Evolutionary conservation across 2,113 vertebrate genomes (phyloP), one percentile per base, ranked within the genome.

Genomic region (Lasiurus borealis): DNA sequence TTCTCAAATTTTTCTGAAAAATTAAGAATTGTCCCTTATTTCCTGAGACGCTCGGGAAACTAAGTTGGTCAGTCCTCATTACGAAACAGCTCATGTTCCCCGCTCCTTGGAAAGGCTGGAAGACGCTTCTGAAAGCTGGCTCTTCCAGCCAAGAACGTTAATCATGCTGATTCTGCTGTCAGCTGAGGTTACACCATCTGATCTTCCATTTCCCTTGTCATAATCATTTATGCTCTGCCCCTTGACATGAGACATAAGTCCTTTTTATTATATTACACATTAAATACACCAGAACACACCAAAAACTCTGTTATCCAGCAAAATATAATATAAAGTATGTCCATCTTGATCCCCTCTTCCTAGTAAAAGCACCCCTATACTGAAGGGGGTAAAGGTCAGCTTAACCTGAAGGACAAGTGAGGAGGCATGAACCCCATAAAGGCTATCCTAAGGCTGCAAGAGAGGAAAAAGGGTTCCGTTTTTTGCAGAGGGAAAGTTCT

Each of bases 241-340:
- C 89, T 91, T 95, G 96, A 97, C 76, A 88, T 89, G 84, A 95
- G 84, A 89, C 93, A 93, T 89, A 94, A 96, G 76, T 96, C 59
- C 93, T 96, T 93, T 97, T 95, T 92, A 97, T 97, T 96, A 91
- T 94, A 95, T 94, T 97, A 97, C 36, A 90, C 34, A 95, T 97
- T 96, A 95, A 96, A 95, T 89, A 95, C 5, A 71, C 71, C 92
- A 97, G 94, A 85, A 89, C 77, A 94, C 90, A 95, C 66, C 68
- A 87, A 95, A 95, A 97, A 85, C 9, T 95, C 95, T 96, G 4
- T 89, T 93, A 85, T 18, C 34, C 54, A 94, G 73, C 87, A 91
- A 96, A 83, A 85, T 92, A 81, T 82, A 91, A 64, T 82, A 81
- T 72, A 85, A 91, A 71, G 34, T 77, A 62, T 68, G 86, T 50